Conservation (phyloP, 2,888 invertebrate genomes). For the Thera obeliscata region DNA sequence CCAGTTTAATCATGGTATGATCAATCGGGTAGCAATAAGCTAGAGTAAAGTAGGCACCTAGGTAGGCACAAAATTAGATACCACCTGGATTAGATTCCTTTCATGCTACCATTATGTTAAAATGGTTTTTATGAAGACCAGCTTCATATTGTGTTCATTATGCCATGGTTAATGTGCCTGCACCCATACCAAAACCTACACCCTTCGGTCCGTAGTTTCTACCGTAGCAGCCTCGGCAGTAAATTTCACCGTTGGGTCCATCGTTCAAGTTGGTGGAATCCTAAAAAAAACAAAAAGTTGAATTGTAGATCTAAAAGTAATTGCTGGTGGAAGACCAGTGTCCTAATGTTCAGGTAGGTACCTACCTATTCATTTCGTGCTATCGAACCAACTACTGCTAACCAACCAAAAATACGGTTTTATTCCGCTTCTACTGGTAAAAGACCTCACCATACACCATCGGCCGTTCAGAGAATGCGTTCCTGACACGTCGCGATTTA, state of each 20-base stretch:
- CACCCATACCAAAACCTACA: slow-evolving; percentile 95
- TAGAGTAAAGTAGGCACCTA: slow-evolving; percentile 24
- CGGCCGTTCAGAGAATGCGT: too few relatives aligned
- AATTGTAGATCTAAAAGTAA: not conserved
- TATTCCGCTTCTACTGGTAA: too few relatives aligned
- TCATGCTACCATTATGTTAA: slow-evolving; percentile 69
- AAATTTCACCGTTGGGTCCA: slow-evolving; percentile 96
- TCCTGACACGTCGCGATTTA: too few relatives aligned
- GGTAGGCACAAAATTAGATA: not conserved
- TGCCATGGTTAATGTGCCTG: slow-evolving; percentile 95
- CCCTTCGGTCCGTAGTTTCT: slow-evolving; percentile 95
- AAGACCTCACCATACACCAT: too few relatives aligned
- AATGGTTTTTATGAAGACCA: slow-evolving; percentile 75
- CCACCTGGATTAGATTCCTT: slow-evolving; percentile 71
- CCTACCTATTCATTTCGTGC: too few relatives aligned
- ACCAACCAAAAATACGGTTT: too few relatives aligned
- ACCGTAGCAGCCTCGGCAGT: slow-evolving; percentile 95
- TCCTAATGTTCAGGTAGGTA: too few relatives aligned
- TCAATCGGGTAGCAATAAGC: slow-evolving; percentile 68
- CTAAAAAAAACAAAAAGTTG: slow-evolving; percentile 63
- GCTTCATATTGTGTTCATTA: slow-evolving; percentile 81
- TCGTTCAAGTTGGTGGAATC: slow-evolving; percentile 96
- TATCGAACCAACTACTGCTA: too few relatives aligned
- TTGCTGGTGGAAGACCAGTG: not conserved
- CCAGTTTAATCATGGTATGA: slow-evolving; percentile 84